Base-by-base conservation (phyloP, 1,140 invertebrate species). In the Thrips palmi region DNA sequence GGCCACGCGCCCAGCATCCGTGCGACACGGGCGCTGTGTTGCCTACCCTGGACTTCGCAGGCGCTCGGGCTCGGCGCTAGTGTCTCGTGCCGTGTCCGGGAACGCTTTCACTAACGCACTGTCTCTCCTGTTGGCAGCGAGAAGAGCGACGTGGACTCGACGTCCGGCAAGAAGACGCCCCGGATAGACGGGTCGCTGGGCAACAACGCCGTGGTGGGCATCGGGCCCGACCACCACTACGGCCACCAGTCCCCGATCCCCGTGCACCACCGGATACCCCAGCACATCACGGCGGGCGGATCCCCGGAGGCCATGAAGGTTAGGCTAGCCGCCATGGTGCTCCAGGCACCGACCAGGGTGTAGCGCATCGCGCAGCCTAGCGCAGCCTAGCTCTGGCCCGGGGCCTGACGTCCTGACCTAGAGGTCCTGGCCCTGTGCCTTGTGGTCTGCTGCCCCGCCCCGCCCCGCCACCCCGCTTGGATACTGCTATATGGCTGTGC, bases 261-360 rank as follows among this genome's bases (percentile, higher is more conserved):
- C 32, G 40, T 35, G 25, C 57, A 38, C 5, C 23, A 32, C 27
- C 46, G 43, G 35, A 41, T 40, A 20, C 47, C 42, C 18, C 29
- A 54, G 51, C 56, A 45, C 40, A 51, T 48, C 40, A 48, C 45
- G 14, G 43, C 45, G 35, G 46, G 48, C 18, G 56, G 57, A 45
- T 71, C 68, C 48, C 71, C 72, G 22, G 74, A 68, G 52, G 73
- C 74, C 54, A 74, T 77, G 69, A 76, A 77, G 72, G 74, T 77
- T 64, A 74, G 74, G 59, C 70, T 75, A 53, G 74, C 74, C 51
- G 71, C 74, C 52, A 73, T 77, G 63, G 72, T 77, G 57, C 69
- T 77, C 56, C 73, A 77, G 64, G 72, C 74, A 45, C 74, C 74
- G 57, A 77, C 74, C 66, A 73, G 72, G 63, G 74, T 78, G 67